phyloP scores from a whole-genome alignment of 2,797 vertebrate genomes.

The Geotrypetes seraphini region DNA sequence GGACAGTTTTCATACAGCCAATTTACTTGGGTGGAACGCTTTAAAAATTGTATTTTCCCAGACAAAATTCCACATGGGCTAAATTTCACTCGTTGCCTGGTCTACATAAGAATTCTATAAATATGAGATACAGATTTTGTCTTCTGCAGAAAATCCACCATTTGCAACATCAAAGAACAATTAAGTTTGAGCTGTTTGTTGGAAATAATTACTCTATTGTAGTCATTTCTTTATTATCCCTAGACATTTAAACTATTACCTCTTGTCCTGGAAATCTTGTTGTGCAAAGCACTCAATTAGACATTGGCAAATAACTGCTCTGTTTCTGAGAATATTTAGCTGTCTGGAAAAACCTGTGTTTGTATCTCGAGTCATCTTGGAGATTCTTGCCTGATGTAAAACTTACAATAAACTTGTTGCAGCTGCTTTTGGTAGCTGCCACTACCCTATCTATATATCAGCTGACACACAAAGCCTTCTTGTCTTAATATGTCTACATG shows the following conservation, averaged over 20 bases:
- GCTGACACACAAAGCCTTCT: too few relatives aligned
- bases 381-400: slow-evolving; percentile 29
- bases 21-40: too few relatives aligned
- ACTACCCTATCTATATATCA: slow-evolving; percentile 8
- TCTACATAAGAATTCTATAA: slow-evolving; percentile 12
- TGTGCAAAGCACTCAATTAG: slow-evolving; percentile 3
- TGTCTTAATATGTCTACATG: too few relatives aligned
- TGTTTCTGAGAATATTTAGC: slow-evolving; percentile 15
- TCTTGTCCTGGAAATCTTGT: slow-evolving; percentile 16
- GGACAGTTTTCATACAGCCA: too few relatives aligned
- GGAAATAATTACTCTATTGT: slow-evolving; percentile 2
- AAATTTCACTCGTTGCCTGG: too few relatives aligned
- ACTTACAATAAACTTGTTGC: slow-evolving; percentile 25
- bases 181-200: slow-evolving; percentile 7
- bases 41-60: too few relatives aligned
- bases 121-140: slow-evolving; percentile 6
- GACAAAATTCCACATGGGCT: too few relatives aligned
- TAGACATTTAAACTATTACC: slow-evolving; percentile 6
- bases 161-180: slow-evolving; percentile 6
- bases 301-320: slow-evolving; percentile 15
- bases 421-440: slow-evolving; percentile 15
- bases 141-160: background rate
- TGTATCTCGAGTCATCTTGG: slow-evolving; percentile 14
- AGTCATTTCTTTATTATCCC: slow-evolving; percentile 11
- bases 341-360: slow-evolving; percentile 9